A percentile compares a stretch with the other conserved stretches of the same genome.
These are phyloP conservation scores for Trachelus stipa DNA, from an alignment of 2,888 invertebrate species.

Conservation along the genomic window DNA sequence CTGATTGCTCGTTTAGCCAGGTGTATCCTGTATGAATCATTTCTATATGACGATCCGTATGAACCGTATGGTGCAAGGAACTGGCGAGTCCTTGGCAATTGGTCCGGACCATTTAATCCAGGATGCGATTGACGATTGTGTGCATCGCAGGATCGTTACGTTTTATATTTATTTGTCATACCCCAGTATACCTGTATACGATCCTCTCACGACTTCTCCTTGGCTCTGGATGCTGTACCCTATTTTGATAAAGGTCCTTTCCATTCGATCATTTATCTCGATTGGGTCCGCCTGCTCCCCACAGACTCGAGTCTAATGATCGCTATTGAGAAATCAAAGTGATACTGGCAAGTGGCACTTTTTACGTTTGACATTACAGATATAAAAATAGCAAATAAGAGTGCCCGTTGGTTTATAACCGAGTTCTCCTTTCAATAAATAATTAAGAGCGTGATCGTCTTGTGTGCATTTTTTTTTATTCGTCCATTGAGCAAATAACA, in stretches of 20 bases:
- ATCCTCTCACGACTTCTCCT: neutral
- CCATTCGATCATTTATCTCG: slow-evolving; percentile 3
- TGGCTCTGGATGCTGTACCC: neutral
- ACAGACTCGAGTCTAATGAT: neutral
- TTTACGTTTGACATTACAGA: neutral
- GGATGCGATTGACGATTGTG: neutral
- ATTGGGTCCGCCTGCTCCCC: neutral
- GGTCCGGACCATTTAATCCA: neutral
- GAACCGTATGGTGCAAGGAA: neutral
- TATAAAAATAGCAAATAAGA: neutral
- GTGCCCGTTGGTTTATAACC: neutral
- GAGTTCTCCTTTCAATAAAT: neutral
- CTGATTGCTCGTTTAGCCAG: neutral
- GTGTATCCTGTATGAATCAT: neutral
- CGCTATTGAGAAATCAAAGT: neutral
- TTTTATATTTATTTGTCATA: neutral
- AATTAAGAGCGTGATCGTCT: neutral
- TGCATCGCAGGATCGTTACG: neutral
- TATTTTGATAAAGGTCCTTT: slow-evolving; percentile 7
- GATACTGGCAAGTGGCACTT: neutral
- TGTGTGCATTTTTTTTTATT: neutral
- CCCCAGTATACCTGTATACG: neutral
- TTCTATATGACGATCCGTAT: neutral
- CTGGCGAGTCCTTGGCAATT: neutral
- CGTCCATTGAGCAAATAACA: neutral